Percentiles rank a stretch among this genome's conserved stretches.
Evolutionary conservation across 2,797 vertebrate genomes (phyloP).

Genomic region (Natrix natrix): DNA sequence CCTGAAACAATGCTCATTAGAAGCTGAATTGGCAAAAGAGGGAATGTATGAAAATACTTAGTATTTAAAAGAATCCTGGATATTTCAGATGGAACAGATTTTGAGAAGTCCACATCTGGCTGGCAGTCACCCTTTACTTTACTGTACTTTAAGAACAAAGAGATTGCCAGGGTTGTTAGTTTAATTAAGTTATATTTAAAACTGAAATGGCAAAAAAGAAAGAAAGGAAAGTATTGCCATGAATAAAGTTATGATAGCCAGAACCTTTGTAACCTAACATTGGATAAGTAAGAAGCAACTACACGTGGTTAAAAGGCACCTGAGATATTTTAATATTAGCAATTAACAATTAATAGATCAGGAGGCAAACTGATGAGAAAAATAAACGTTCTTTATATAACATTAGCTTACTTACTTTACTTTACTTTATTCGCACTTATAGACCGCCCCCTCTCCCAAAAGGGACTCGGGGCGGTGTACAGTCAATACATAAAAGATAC

Average conservation of each 20-base stretch:
- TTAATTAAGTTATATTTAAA: slow-evolving; percentile 24
- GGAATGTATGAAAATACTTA: not conserved
- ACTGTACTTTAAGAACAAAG: slow-evolving; percentile 23
- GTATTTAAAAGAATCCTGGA: not conserved
- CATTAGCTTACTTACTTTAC: no score
- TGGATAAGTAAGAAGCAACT: not conserved
- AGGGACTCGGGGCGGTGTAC: no score
- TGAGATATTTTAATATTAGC: not conserved
- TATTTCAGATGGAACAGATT: not conserved
- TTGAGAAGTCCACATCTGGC: not conserved
- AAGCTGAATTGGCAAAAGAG: not conserved
- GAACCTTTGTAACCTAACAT: not conserved
- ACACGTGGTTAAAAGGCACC: not conserved
- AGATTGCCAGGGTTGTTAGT: not conserved
- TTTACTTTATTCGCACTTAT: no score
- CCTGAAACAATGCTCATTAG: not conserved
- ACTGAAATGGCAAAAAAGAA: not conserved
- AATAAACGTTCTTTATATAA: not conserved
- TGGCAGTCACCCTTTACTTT: not conserved
- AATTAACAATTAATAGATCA: not conserved
- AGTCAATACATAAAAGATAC: no score
- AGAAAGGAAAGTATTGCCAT: not conserved
- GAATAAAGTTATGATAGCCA: not conserved
- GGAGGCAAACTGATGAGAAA: not conserved
- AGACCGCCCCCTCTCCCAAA: no score